Conservation (phyloP, 2,797 vertebrate genomes). For the Pipistrellus kuhlii region DNA sequence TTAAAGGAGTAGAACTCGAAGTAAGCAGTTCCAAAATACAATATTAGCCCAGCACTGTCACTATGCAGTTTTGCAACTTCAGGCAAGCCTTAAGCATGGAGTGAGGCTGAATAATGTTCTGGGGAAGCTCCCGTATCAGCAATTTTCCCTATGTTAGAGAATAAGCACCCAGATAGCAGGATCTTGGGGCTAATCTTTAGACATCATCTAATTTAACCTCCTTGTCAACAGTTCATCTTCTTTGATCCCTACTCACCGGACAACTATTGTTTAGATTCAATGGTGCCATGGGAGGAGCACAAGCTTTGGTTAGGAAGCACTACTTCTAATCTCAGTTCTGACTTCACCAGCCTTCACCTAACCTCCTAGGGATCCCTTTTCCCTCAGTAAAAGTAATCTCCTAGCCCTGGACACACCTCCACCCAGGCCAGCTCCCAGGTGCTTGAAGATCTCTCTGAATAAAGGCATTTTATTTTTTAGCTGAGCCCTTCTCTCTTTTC, state of each 20-base stretch:
- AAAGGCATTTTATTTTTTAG: neutral
- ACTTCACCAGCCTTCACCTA: neutral
- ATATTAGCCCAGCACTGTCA: neutral
- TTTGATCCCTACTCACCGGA: neutral
- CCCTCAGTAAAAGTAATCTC: neutral
- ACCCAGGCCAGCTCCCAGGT: neutral
- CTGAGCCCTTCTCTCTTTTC: neutral
- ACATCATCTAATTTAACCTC: neutral
- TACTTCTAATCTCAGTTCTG: neutral
- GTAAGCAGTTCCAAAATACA: neutral
- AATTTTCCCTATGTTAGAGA: neutral
- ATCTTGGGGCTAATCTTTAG: neutral
- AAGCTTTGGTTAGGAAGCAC: neutral
- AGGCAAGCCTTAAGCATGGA: neutral
- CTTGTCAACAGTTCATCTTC: neutral
- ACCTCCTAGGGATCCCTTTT: neutral
- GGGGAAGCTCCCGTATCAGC: neutral
- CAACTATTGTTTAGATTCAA: neutral
- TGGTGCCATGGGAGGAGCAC: neutral
- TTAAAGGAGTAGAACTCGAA: slow-evolving; percentile 35
- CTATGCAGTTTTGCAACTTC: neutral
- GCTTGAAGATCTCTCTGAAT: neutral
- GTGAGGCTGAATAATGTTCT: neutral
- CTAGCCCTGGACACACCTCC: neutral
- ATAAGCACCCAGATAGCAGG: neutral